These are phyloP conservation scores for Phrynocephalus guinanensis DNA, from an alignment of 2,797 vertebrate genomes.

Conservation along the genomic window DNA sequence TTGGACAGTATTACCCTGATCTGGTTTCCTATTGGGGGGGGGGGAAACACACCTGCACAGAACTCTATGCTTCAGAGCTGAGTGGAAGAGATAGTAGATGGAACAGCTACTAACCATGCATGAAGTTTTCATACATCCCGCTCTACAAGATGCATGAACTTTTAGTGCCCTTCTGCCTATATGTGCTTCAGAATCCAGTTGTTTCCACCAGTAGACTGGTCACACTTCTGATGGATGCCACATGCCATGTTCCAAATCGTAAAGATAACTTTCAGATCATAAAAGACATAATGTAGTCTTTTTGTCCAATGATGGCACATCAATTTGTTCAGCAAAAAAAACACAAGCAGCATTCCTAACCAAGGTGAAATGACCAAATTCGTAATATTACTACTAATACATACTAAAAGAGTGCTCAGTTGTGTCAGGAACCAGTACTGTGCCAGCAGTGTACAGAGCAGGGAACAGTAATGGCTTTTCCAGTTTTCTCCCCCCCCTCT, in stretches of 20 bases:
- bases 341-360: not conserved
- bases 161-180: not conserved
- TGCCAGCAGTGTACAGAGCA: conserved; percentile 1
- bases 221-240: not conserved
- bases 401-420: not conserved
- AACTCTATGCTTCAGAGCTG: not conserved
- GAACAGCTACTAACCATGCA: not conserved
- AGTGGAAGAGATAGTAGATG: not conserved
- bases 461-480: not conserved
- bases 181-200: not conserved
- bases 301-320: not conserved
- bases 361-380: not conserved
- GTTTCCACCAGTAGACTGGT: not conserved
- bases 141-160: not conserved
- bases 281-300: not conserved
- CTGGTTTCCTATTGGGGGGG: not conserved
- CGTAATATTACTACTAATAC: not conserved
- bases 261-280: not conserved
- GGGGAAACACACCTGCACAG: not conserved
- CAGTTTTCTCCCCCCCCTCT: not conserved
- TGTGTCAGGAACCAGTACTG: not conserved
- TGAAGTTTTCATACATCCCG: not conserved
- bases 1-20: not conserved
- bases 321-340: not conserved
- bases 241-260: not conserved